phyloP scores from a whole-genome alignment of 1,140 invertebrate species.

The Musca domestica region DNA sequence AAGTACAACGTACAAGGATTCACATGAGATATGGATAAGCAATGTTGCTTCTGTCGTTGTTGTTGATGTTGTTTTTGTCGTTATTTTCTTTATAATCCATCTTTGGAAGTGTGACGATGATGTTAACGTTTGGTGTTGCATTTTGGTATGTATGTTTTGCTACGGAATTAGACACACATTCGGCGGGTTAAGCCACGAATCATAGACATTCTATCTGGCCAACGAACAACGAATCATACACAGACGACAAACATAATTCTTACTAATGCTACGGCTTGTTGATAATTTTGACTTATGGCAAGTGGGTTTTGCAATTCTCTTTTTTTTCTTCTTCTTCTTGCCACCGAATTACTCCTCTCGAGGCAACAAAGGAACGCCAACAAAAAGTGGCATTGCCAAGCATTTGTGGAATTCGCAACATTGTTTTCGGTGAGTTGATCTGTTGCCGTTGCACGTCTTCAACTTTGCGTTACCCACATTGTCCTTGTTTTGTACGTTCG shows the following conservation, averaged over 20 bases:
- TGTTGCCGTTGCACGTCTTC: too few relatives aligned
- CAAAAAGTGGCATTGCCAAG: conserved; percentile 20
- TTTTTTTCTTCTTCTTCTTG: background rate
- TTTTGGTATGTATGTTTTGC: background rate
- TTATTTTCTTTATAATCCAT: conserved; percentile 23
- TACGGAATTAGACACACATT: background rate
- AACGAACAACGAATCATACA: conserved; percentile 11
- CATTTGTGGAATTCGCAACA: conserved; percentile 6
- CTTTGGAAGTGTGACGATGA: conserved; percentile 16
- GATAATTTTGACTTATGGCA: conserved; percentile 53
- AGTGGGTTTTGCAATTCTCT: background rate
- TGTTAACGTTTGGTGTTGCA: background rate
- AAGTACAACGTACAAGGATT: too few relatives aligned
- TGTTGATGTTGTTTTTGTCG: background rate
- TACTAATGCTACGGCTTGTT: conserved; percentile 38
- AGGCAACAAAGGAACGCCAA: too few relatives aligned
- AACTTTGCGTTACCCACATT: too few relatives aligned
- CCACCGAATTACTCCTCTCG: too few relatives aligned
- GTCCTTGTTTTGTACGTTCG: too few relatives aligned
- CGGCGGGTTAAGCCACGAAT: background rate
- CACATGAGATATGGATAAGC: background rate
- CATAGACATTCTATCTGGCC: conserved; percentile 5
- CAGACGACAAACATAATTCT: conserved; percentile 26
- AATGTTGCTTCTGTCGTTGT: background rate
- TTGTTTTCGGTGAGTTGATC: background rate